phyloP scores from a whole-genome alignment of 1,140 invertebrate genomes.

The Apolygus lucorum region DNA sequence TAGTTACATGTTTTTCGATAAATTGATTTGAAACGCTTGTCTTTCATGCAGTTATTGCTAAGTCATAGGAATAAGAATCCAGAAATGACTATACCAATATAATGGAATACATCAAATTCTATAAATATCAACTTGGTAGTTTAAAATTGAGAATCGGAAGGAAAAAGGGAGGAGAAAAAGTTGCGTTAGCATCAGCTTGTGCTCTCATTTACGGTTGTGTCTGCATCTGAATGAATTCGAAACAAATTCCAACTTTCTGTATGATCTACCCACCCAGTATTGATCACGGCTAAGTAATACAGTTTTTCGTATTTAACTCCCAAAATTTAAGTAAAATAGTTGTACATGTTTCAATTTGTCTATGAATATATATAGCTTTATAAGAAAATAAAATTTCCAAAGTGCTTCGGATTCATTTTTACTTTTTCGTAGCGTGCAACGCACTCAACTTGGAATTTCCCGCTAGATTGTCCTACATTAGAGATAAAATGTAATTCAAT shows the following conservation, averaged over 20 bases:
- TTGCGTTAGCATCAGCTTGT: no score
- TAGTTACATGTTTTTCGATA: neutral
- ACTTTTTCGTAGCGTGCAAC: neutral
- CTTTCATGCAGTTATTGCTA: neutral
- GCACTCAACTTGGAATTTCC: neutral
- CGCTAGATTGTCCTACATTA: neutral
- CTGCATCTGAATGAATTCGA: neutral
- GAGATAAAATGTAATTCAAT: neutral
- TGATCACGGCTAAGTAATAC: neutral
- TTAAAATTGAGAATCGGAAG: neutral
- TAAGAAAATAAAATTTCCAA: neutral
- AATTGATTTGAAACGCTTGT: neutral
- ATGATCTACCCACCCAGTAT: neutral
- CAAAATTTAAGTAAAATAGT: neutral
- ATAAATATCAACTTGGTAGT: neutral
- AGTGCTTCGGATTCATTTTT: neutral
- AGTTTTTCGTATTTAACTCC: neutral
- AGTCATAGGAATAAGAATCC: neutral
- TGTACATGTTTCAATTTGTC: neutral
- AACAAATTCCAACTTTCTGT: neutral
- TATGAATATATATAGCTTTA: neutral
- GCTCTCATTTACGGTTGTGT: neutral
- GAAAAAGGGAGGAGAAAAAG: no score
- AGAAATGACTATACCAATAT: neutral
- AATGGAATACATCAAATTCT: neutral